Conservation (phyloP, 1,140 invertebrate species). For the Diachasma alloeum region DNA sequence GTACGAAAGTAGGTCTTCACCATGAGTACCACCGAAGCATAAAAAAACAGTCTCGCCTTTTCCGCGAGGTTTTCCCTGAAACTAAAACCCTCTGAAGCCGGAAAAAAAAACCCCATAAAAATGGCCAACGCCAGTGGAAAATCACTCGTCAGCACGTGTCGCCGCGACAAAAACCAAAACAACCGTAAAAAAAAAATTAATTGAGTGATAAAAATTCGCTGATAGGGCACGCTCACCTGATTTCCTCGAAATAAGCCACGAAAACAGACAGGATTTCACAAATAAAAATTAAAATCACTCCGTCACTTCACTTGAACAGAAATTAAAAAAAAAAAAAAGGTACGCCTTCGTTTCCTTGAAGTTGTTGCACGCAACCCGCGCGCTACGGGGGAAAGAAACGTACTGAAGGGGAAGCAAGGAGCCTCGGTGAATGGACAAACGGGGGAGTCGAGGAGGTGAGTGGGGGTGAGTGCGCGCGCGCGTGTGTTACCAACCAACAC, state of each 20-base stretch:
- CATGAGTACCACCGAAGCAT: not conserved
- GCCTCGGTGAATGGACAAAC: conserved; percentile 30
- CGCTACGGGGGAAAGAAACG: conserved; percentile 29
- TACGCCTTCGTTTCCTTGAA: not conserved
- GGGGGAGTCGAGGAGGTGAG: conserved; percentile 18
- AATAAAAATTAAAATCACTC: no score
- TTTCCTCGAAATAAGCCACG: no score
- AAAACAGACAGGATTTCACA: no score
- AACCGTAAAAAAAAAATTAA: no score
- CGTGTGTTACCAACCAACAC: not conserved
- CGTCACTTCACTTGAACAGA: not conserved
- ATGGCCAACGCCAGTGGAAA: not conserved
- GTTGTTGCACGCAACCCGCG: conserved; percentile 26
- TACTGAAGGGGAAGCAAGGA: conserved; percentile 31
- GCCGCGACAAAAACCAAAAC: not conserved
- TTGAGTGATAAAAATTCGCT: no score
- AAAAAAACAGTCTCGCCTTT: not conserved
- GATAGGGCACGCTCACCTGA: no score
- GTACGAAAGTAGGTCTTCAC: conserved; percentile 20
- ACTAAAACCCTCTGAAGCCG: no score
- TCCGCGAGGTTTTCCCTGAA: no score
- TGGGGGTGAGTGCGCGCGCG: conserved; percentile 12
- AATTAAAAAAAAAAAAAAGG: not conserved
- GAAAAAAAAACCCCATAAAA: not conserved
- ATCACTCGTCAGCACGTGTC: not conserved